Evolutionary conservation across 2,113 vertebrate genomes (phyloP).

Genomic region (Thunnus thynnus): DNA sequence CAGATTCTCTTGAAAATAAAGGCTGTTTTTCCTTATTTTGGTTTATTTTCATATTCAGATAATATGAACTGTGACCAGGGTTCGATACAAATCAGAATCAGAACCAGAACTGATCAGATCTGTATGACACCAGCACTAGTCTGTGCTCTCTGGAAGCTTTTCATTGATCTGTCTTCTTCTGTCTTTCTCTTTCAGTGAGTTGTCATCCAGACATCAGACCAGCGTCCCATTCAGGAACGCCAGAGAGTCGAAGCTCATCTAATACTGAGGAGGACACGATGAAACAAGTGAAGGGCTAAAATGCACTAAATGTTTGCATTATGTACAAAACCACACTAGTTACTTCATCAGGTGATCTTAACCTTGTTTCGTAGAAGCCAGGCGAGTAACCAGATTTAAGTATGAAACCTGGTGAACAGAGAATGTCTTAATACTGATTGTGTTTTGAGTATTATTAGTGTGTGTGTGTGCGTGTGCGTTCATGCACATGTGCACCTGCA

Average conservation of each 20-base stretch:
- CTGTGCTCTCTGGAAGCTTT: background rate
- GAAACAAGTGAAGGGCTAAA: background rate
- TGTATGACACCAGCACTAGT: too few relatives aligned
- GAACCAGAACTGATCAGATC: too few relatives aligned
- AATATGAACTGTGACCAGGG: too few relatives aligned
- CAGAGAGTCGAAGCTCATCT: constrained; percentile 69
- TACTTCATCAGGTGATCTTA: background rate
- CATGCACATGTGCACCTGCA: background rate
- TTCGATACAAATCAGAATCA: too few relatives aligned
- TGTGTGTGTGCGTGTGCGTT: background rate
- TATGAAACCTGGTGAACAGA: background rate
- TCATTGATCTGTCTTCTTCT: background rate
- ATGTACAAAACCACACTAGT: background rate
- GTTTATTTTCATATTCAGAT: too few relatives aligned
- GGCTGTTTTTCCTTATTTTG: too few relatives aligned
- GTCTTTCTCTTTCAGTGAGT: constrained; percentile 54
- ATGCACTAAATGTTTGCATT: constrained; percentile 21
- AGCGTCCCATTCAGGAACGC: constrained; percentile 38
- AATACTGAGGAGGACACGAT: background rate
- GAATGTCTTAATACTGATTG: background rate
- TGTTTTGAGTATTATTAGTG: background rate
- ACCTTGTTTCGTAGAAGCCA: background rate
- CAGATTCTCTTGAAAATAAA: too few relatives aligned
- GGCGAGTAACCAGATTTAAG: constrained; percentile 2
- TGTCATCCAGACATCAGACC: constrained; percentile 69